These are phyloP conservation scores for Tragulus kanchil DNA, from an alignment of 2,113 vertebrate genomes.

Conservation along the genomic window DNA sequence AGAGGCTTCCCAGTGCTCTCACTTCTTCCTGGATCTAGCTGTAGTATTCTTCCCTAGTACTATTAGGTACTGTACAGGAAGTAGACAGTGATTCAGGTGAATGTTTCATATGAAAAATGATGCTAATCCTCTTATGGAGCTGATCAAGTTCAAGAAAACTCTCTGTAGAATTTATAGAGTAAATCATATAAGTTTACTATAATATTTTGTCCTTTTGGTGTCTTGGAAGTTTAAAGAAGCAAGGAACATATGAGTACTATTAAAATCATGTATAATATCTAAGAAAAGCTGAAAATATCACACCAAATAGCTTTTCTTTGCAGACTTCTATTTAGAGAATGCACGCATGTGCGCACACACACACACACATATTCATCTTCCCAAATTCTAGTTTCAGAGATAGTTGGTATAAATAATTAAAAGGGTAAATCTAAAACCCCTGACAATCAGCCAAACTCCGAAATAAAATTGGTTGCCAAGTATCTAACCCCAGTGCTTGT, in stretches of 20 bases:
- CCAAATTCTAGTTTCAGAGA: constrained; percentile 57
- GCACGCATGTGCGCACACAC: not conserved
- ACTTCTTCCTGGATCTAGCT: constrained; percentile 83
- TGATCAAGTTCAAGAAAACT: constrained; percentile 51
- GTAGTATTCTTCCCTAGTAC: constrained; percentile 82
- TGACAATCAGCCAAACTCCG: constrained; percentile 20
- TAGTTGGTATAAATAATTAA: constrained; percentile 65
- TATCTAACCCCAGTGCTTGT: not conserved
- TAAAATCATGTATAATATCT: constrained; percentile 36
- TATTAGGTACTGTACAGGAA: constrained; percentile 86
- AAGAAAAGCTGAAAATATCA: not conserved
- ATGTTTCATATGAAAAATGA: constrained; percentile 89
- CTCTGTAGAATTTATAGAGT: constrained; percentile 26
- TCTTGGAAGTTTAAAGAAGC: constrained; percentile 60
- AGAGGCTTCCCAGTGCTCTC: constrained; percentile 80
- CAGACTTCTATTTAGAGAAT: not conserved
- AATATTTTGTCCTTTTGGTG: constrained; percentile 26
- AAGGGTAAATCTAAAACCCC: constrained; percentile 53
- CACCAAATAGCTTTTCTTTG: constrained; percentile 14
- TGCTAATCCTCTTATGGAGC: constrained; percentile 66
- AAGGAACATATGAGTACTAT: constrained; percentile 20
- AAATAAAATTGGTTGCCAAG: constrained; percentile 41
- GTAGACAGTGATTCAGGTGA: constrained; percentile 87
- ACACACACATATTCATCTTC: not conserved
- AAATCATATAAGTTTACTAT: constrained; percentile 26